Conservation (phyloP, 2,888 invertebrate genomes). For the Platycheirus albimanus region DNA sequence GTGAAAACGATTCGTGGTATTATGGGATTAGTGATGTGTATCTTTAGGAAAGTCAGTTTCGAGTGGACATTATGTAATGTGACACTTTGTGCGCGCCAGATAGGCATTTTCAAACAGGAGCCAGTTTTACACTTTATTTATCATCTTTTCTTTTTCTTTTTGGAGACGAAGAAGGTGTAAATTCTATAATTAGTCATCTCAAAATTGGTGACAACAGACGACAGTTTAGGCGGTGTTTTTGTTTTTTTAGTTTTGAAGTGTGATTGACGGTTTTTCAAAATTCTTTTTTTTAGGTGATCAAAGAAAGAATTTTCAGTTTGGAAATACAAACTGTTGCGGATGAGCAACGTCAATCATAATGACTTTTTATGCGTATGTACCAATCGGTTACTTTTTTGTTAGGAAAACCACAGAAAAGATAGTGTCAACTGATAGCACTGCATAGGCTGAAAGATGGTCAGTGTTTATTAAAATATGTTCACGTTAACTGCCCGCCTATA, state of each 20-base stretch:
- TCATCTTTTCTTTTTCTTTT: too few relatives aligned
- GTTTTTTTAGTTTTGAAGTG: constrained; percentile 47
- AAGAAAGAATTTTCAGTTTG: constrained; percentile 8
- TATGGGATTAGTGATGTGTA: constrained; percentile 59
- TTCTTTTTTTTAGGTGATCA: too few relatives aligned
- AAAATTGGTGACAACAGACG: constrained; percentile 46
- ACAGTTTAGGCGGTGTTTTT: constrained; percentile 38
- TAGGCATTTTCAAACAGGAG: constrained; percentile 13
- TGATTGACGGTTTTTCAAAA: constrained; percentile 53
- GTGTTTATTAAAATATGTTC: too few relatives aligned
- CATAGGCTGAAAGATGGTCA: too few relatives aligned
- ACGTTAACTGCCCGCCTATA: too few relatives aligned
- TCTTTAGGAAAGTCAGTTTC: constrained; percentile 34
- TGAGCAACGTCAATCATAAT: too few relatives aligned
- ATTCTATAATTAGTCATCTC: constrained; percentile 70
- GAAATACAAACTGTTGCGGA: too few relatives aligned
- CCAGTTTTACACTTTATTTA: background rate
- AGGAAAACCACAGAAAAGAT: too few relatives aligned
- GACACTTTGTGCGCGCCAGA: constrained; percentile 54
- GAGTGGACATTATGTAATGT: constrained; percentile 64
- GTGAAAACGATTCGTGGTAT: constrained; percentile 29
- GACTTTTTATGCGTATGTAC: too few relatives aligned
- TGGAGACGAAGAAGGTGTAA: constrained; percentile 65
- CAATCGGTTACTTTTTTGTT: too few relatives aligned
- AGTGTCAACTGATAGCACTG: too few relatives aligned